These are phyloP conservation scores for Steinernema khuongi DNA, from an alignment of 1,140 invertebrate genomes.

Conservation along the genomic window DNA sequence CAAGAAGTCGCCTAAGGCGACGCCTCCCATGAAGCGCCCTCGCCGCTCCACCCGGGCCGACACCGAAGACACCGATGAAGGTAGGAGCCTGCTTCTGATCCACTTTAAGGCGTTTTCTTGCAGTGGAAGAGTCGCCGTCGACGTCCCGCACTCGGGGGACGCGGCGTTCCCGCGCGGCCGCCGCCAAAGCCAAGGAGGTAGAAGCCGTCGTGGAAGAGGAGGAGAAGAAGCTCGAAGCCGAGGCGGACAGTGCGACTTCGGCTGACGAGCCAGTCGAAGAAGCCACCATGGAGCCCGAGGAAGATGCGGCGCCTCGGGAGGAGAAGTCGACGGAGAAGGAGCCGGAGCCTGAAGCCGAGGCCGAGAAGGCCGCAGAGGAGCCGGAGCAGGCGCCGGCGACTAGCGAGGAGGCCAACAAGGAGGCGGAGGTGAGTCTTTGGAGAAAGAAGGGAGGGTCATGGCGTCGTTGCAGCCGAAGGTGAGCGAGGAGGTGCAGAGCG, in stretches of 20 bases:
- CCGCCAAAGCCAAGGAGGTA: neutral
- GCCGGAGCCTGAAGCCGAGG: neutral
- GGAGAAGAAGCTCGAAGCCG: neutral
- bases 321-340: neutral
- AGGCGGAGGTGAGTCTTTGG: neutral
- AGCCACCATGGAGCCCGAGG: neutral
- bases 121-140: neutral
- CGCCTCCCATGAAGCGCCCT: constrained; percentile 1
- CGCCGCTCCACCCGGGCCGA: neutral
- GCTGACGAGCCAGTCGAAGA: neutral
- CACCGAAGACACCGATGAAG: neutral
- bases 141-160: neutral
- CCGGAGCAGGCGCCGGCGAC: neutral
- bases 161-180: neutral
- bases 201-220: neutral
- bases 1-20: constrained; percentile 5
- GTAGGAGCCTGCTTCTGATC: too few species aligned
- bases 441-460: neutral
- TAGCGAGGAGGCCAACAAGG: neutral
- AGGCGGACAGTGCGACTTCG: neutral
- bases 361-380: neutral
- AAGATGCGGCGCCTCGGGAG: neutral
- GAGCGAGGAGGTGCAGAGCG: neutral
- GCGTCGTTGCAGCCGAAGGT: neutral
- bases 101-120: neutral